These are phyloP conservation scores for Dendrolimus houi DNA, from an alignment of 2,888 invertebrate genomes.

Conservation along the genomic window DNA sequence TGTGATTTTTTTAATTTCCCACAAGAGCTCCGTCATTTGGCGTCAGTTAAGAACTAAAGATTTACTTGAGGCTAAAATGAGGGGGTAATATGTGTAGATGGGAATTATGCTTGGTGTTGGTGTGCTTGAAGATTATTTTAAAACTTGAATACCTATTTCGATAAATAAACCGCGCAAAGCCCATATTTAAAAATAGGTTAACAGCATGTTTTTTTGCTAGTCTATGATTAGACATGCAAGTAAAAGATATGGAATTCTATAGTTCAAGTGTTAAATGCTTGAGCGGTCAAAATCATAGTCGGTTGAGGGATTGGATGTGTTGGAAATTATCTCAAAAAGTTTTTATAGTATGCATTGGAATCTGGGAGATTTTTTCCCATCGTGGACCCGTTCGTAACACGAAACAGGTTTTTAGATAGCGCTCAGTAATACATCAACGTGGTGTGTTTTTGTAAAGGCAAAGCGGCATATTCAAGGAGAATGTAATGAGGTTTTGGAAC, in stretches of 20 bases:
- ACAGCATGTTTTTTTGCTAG: neutral
- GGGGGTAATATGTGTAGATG: no score
- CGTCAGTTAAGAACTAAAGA: no score
- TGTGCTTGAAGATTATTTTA: no score
- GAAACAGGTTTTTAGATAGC: conserved; percentile 75
- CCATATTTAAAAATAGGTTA: no score
- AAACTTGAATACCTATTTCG: no score
- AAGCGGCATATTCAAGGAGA: conserved; percentile 64
- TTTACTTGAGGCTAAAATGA: no score
- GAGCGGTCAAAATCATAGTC: conserved; percentile 43
- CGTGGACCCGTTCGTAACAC: conserved; percentile 57
- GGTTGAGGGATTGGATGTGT: conserved; percentile 46
- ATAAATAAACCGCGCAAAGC: no score
- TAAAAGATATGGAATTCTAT: conserved; percentile 30
- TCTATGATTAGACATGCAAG: neutral
- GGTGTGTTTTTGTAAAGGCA: conserved; percentile 66
- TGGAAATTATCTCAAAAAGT: conserved; percentile 69
- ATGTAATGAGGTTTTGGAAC: conserved; percentile 58
- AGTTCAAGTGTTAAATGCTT: conserved; percentile 50
- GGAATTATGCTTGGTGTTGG: no score
- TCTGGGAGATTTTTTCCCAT: conserved; percentile 69
- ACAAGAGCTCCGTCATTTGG: no score
- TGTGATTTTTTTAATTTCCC: no score
- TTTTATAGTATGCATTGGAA: conserved; percentile 73
- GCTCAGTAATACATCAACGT: conserved; percentile 72